Evolutionary conservation across 2,797 vertebrate genomes (phyloP), one percentile per base, ranked within the genome.

Genomic region (Crypturellus tataupa): DNA sequence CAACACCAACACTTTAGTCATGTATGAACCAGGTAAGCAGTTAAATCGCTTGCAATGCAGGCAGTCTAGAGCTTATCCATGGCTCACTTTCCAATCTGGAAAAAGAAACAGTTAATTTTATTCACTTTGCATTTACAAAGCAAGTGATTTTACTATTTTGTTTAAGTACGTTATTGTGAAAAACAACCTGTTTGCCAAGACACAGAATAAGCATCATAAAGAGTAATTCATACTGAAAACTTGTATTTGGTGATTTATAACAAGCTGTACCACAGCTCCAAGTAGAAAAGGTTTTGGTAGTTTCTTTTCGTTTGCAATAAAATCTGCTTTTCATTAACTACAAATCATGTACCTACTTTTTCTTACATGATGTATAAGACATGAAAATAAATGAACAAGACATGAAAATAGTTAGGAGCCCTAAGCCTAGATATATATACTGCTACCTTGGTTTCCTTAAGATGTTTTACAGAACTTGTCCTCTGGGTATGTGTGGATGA

Each of bases 381-480:
- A 78, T 60, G 46, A 90, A 84, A 92, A 46, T 2, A 5, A 23
- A 23, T 20, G 18, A 19, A 40, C 33, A 65, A 4, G 14, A 46
- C 42, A 78, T 60, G 46, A 90, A 87, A 92, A 46, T 2, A 5
- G 37, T 16, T 68, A 58, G 23, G 63, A 80, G n/a, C 25, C 37
- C 49, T 42, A 21, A 55, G 18, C 46, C 21, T 17, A 19, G 27
- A 44, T 71, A 83, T 51, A 47, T 53, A 79, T 35, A 51, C 13
- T 27, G 8, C 51, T 10, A 24, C 42, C 27, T 12, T 40, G 24
- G 24, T 44, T 78, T 67, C 80, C 80, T 85, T 81, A 39, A 63
- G 69, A 67, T 84, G 11, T 88, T 39, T 72, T 55, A n/a, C 18
- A 76, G 39, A 84, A 79, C 29, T 69, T 69, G 49, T 69, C 73